Percentiles rank a stretch among this genome's conserved stretches.
phyloP scores from a whole-genome alignment of 2,888 invertebrate genomes.

The Acanthosepion pharaonis region DNA sequence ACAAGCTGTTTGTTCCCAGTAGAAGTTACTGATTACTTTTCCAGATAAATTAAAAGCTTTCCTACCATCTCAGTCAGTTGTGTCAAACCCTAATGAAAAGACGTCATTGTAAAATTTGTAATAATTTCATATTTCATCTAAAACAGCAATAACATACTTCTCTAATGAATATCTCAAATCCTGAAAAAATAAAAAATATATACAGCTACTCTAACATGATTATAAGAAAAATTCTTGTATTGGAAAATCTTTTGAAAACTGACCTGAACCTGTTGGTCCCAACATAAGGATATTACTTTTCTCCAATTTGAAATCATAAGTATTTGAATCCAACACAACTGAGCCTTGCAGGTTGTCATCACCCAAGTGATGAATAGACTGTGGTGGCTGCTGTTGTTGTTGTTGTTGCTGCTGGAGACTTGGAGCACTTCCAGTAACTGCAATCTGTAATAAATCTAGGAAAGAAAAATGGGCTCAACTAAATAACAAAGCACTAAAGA shows the following conservation, averaged over 20 bases:
- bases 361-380: constrained; percentile 33
- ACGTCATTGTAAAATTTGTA: too few relatives aligned
- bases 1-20: too few relatives aligned
- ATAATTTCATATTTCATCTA: too few relatives aligned
- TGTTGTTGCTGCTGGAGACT: constrained; percentile 72
- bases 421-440: constrained; percentile 82
- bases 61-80: too few relatives aligned
- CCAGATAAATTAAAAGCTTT: too few relatives aligned
- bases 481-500: not conserved
- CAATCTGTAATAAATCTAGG: constrained; percentile 89
- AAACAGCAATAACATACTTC: too few relatives aligned
- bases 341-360: constrained; percentile 50
- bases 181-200: too few relatives aligned
- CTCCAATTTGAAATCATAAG: constrained; percentile 79
- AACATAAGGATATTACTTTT: constrained; percentile 95
- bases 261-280: constrained; percentile 93
- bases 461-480: constrained; percentile 34
- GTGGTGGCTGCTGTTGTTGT: constrained; percentile 59
- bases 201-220: too few relatives aligned
- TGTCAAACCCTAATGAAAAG: too few relatives aligned
- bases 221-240: too few relatives aligned
- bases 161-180: too few relatives aligned
- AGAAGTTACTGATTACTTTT: too few relatives aligned
- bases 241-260: constrained; percentile 50
- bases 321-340: constrained; percentile 62